A percentile compares a stretch with the other conserved stretches of the same genome.
Evolutionary conservation across 2,797 vertebrate genomes (phyloP).

Genomic region (Sebastes glaucus): DNA sequence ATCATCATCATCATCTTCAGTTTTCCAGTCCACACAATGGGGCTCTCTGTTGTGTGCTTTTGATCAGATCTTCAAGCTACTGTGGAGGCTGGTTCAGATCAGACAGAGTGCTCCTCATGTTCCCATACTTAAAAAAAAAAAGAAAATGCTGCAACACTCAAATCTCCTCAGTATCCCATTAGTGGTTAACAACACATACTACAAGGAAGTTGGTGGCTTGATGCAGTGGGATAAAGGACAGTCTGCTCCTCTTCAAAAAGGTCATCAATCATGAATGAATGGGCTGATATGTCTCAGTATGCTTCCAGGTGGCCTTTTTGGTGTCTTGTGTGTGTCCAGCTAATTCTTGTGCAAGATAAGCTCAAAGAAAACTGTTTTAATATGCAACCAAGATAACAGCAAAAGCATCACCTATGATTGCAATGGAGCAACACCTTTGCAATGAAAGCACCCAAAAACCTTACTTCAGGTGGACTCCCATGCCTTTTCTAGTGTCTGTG

Average conservation of each 20-base stretch:
- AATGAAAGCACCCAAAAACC: not conserved
- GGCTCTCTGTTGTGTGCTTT: slow-evolving; percentile 37
- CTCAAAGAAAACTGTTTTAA: not conserved
- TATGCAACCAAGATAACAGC: not conserved
- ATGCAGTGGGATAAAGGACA: slow-evolving; percentile 35
- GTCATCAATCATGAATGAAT: slow-evolving; percentile 76
- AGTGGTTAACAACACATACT: slow-evolving; percentile 14
- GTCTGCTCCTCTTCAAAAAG: slow-evolving; percentile 50
- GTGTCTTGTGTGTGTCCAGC: slow-evolving; percentile 4
- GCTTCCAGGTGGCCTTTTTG: not conserved
- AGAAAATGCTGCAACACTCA: slow-evolving; percentile 20
- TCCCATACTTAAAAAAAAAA: slow-evolving; percentile 17
- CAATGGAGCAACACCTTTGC: not conserved
- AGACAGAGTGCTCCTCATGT: slow-evolving; percentile 57
- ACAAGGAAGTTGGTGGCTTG: not conserved
- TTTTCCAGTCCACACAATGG: slow-evolving; percentile 45
- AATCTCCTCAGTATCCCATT: not conserved
- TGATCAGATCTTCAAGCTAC: slow-evolving; percentile 46
- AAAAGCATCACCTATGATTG: not conserved
- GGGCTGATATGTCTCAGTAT: slow-evolving; percentile 58
- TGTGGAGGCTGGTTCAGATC: slow-evolving; percentile 42
- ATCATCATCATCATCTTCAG: slow-evolving; percentile 23
- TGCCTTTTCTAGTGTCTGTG: slow-evolving; percentile 11
- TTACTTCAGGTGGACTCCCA: slow-evolving; percentile 2
- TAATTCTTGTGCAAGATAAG: not conserved